Evolutionary conservation across 2,888 invertebrate genomes (phyloP).

Genomic region (Coleophora deauratella): DNA sequence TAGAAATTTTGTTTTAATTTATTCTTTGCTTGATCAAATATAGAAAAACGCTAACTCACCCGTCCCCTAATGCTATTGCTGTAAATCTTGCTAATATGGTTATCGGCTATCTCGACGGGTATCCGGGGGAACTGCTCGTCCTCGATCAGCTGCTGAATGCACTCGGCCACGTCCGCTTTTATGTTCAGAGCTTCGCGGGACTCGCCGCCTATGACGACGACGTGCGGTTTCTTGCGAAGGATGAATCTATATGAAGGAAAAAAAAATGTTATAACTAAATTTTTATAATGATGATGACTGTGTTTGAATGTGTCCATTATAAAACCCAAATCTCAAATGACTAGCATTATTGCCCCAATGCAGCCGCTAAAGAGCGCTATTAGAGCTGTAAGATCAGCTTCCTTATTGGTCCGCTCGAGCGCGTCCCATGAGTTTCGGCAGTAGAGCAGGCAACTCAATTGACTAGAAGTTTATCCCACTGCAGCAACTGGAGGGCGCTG

Average conservation of each 20-base stretch:
- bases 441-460: constrained; percentile 86
- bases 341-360: no score
- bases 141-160: constrained; percentile 82
- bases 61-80: constrained; percentile 91
- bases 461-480: no score
- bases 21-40: no score
- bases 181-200: constrained; percentile 90
- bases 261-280: no score
- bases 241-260: constrained; percentile 79
- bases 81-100: constrained; percentile 94
- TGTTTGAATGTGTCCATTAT: no score
- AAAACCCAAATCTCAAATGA: no score
- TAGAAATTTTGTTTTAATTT: no score
- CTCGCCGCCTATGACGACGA: constrained; percentile 92
- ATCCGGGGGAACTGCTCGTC: constrained; percentile 92
- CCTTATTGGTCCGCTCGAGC: constrained; percentile 53
- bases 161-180: constrained; percentile 82
- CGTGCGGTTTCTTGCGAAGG: constrained; percentile 92
- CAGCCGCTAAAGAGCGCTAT: no score
- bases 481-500: no score
- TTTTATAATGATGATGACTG: no score
- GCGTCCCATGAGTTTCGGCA: constrained; percentile 78
- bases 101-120: constrained; percentile 93
- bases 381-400: no score
- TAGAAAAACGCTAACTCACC: constrained; percentile 39